A percentile compares a stretch with the other conserved stretches of the same genome.
Evolutionary conservation across 2,113 vertebrate genomes (phyloP).

Genomic region (Enhydra lutris): DNA sequence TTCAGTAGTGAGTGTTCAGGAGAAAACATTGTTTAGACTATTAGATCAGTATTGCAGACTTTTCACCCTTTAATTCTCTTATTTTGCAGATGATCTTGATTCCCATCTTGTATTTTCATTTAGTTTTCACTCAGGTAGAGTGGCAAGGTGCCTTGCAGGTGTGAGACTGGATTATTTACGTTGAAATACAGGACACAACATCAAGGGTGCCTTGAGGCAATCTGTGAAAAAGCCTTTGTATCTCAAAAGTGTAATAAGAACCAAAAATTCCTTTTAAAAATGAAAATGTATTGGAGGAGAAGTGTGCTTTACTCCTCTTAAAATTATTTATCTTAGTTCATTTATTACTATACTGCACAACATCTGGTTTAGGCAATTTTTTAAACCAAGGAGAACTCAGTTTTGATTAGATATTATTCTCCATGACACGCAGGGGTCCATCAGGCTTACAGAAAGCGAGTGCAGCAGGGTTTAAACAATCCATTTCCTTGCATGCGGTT

Average conservation of each 20-base stretch:
- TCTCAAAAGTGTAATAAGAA: background rate
- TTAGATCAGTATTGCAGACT: background rate
- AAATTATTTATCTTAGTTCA: background rate
- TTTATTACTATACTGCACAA: background rate
- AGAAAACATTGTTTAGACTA: background rate
- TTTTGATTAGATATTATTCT: background rate
- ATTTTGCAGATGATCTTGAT: background rate
- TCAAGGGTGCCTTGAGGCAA: background rate
- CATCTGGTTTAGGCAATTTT: background rate
- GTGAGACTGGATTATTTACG: background rate
- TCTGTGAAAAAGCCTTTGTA: background rate
- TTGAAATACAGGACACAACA: background rate
- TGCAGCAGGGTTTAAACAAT: background rate
- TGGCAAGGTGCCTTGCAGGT: background rate
- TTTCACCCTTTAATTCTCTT: background rate
- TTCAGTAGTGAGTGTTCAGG: background rate
- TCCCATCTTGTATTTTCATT: background rate
- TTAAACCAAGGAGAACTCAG: background rate
- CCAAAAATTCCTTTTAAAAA: background rate
- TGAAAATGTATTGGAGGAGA: background rate
- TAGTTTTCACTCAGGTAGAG: background rate
- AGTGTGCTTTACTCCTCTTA: background rate
- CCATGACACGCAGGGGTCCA: background rate
- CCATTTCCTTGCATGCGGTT: background rate
- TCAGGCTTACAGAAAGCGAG: background rate